These are phyloP conservation scores for Brenthis hecate DNA, from an alignment of 2,888 invertebrate genomes.

Conservation along the genomic window DNA sequence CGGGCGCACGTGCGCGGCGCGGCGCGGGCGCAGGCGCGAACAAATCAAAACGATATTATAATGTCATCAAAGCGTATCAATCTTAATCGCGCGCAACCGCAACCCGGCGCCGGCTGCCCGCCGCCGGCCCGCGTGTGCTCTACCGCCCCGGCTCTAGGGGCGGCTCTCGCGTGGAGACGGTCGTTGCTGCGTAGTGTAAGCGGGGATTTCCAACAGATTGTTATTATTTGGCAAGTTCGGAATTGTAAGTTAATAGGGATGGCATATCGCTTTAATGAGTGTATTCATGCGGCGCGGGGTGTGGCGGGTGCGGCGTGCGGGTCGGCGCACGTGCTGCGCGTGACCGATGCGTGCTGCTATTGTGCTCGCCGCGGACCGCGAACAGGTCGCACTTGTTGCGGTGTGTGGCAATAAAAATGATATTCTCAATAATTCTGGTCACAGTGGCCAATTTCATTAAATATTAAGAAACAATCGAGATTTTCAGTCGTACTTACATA, in stretches of 20 bases:
- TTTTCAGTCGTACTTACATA: no score
- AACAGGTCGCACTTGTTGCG: constrained; percentile 31
- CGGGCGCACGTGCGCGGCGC: constrained; percentile 45
- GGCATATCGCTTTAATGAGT: constrained; percentile 56
- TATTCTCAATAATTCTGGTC: no score
- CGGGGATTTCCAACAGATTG: constrained; percentile 37
- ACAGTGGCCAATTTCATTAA: no score
- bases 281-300: constrained; percentile 41
- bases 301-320: background rate
- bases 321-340: constrained; percentile 39
- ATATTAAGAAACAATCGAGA: no score
- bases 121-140: background rate
- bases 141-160: background rate
- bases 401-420: background rate
- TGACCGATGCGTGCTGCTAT: constrained; percentile 28
- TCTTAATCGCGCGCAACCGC: constrained; percentile 66
- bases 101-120: constrained; percentile 26
- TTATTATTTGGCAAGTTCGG: constrained; percentile 31
- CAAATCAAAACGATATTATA: constrained; percentile 64
- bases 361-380: constrained; percentile 35
- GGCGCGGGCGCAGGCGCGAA: constrained; percentile 44
- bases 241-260: constrained; percentile 50
- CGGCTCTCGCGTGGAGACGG: background rate
- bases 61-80: constrained; percentile 71
- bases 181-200: background rate